Evolutionary conservation across 1,140 invertebrate genomes (phyloP).

Genomic region (Globodera ellingtonae): DNA sequence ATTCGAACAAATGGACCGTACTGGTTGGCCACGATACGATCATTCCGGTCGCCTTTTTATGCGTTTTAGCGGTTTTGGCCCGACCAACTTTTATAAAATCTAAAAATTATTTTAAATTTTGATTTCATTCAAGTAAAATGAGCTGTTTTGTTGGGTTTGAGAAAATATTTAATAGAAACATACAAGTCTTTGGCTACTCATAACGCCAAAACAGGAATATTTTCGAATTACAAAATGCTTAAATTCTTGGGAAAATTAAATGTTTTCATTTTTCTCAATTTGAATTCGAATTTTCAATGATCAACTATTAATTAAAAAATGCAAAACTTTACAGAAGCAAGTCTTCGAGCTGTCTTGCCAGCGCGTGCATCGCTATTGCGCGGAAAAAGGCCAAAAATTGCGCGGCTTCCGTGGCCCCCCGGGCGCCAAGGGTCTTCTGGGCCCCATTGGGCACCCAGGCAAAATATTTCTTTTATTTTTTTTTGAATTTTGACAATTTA

Average conservation of each 20-base stretch:
- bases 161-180: too few species aligned
- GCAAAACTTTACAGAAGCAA: constrained; percentile 48
- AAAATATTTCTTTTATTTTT: constrained; percentile 3
- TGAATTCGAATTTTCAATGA: too few species aligned
- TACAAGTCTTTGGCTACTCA: too few species aligned
- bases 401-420: constrained; percentile 53
- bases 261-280: too few species aligned
- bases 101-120: too few species aligned
- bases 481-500: constrained; percentile 2
- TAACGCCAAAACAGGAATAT: too few species aligned
- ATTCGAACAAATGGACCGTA: constrained; percentile 59
- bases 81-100: too few species aligned
- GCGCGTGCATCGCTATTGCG: constrained; percentile 60
- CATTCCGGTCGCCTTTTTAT: constrained; percentile 51
- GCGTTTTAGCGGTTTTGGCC: too few species aligned
- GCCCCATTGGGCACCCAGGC: constrained; percentile 45
- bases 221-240: too few species aligned
- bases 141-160: too few species aligned
- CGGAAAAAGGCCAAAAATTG: constrained; percentile 58
- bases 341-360: constrained; percentile 62
- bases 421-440: constrained; percentile 29
- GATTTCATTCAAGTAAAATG: too few species aligned
- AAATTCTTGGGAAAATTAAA: constrained; percentile 17
- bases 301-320: too few species aligned
- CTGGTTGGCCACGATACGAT: constrained; percentile 64